Conservation (phyloP, 2,888 invertebrate species). For the Zygothrica quintamaculata region DNA sequence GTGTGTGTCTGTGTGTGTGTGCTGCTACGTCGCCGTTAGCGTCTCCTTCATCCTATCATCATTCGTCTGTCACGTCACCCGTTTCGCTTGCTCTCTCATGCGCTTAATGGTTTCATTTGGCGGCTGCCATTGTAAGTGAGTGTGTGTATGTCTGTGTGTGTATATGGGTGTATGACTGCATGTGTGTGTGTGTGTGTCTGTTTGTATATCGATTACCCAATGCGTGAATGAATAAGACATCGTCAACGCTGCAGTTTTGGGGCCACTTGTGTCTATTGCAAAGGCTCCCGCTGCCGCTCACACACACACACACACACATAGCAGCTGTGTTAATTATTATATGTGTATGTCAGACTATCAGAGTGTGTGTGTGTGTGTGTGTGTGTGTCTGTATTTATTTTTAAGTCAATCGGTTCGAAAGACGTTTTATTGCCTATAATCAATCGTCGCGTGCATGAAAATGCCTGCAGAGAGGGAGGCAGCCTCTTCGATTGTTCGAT, state of each 20-base stretch:
- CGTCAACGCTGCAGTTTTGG: conserved; percentile 60
- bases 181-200: conserved; percentile 5
- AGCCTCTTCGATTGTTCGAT: conserved; percentile 45
- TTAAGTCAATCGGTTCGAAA: conserved; percentile 75
- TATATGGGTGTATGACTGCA: conserved; percentile 7
- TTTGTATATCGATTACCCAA: conserved; percentile 71
- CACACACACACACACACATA: conserved; percentile 22
- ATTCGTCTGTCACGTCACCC: conserved; percentile 2
- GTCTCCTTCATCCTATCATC: conserved; percentile 1
- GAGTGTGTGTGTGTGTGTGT: conserved; percentile 21
- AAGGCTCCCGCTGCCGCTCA: conserved; percentile 12
- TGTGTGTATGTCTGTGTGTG: conserved; percentile 24
- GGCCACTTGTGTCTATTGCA: conserved; percentile 62
- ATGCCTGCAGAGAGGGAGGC: conserved; percentile 9
- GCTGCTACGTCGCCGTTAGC: background rate
- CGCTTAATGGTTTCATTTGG: conserved; percentile 76
- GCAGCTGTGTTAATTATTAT: conserved; percentile 55
- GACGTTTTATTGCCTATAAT: conserved; percentile 76
- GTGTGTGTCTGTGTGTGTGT: too few relatives aligned
- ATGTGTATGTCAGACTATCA: too few relatives aligned
- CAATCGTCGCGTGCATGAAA: conserved; percentile 70
- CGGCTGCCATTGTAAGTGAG: conserved; percentile 27
- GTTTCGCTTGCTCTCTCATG: conserved; percentile 7
- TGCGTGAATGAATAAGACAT: conserved; percentile 76
- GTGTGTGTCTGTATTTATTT: conserved; percentile 65